Conservation (phyloP, 2,888 invertebrate genomes). For the Epinotia brunnichana region DNA sequence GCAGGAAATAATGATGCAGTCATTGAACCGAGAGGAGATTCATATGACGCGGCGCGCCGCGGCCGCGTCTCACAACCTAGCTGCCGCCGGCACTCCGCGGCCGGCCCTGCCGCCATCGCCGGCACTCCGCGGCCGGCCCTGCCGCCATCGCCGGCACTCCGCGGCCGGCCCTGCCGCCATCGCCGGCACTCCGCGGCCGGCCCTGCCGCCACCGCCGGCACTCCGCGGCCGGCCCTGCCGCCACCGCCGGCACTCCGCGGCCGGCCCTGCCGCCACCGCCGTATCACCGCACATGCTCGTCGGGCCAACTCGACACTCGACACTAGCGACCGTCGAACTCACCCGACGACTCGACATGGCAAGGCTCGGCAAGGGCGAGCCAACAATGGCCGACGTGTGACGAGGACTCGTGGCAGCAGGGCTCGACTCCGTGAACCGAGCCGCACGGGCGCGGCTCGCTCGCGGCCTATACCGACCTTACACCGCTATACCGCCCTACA, state of each 20-base stretch:
- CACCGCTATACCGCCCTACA: constrained; percentile 67
- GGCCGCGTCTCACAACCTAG: constrained; percentile 75
- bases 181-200: constrained; percentile 54
- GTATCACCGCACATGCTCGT: no score
- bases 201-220: constrained; percentile 59
- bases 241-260: constrained; percentile 44
- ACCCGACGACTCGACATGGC: background rate
- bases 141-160: constrained; percentile 16
- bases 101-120: background rate
- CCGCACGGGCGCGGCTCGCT: constrained; percentile 16
- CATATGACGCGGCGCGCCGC: constrained; percentile 59
- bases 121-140: constrained; percentile 15
- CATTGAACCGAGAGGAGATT: constrained; percentile 82
- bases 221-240: constrained; percentile 63
- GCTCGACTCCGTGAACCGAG: background rate
- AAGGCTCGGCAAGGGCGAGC: background rate
- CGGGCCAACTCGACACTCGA: background rate
- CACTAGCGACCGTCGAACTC: background rate
- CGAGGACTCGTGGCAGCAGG: background rate
- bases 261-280: background rate
- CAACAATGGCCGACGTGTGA: background rate
- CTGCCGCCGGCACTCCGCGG: constrained; percentile 46
- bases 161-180: constrained; percentile 6
- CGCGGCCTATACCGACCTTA: constrained; percentile 54
- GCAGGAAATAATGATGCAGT: constrained; percentile 80